Conservation (phyloP, 2,797 vertebrate species). For the Muraenolepis orangiensis region DNA sequence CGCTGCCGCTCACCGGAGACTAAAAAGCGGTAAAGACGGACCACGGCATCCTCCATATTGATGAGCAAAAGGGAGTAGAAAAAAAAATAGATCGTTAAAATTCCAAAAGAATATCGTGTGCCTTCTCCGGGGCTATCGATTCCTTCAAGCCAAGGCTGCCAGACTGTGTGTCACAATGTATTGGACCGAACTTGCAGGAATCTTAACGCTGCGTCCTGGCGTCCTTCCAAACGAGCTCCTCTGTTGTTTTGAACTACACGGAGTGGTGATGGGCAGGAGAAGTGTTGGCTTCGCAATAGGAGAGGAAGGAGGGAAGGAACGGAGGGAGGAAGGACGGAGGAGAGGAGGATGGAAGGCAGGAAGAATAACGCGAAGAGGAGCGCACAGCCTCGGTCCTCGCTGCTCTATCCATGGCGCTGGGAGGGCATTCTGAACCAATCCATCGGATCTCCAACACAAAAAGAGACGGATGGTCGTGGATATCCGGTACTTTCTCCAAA, state of each 20-base stretch:
- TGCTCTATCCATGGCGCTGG: not conserved
- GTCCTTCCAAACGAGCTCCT: constrained; percentile 70
- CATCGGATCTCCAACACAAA: constrained; percentile 30
- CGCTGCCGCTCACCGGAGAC: constrained; percentile 43
- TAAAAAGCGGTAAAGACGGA: constrained; percentile 57
- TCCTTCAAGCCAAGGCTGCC: constrained; percentile 74
- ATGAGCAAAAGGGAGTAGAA: constrained; percentile 24
- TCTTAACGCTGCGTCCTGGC: constrained; percentile 62
- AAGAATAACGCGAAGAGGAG: not conserved
- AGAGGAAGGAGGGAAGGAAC: constrained; percentile 20
- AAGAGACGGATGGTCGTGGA: not conserved
- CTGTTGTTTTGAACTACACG: constrained; percentile 53
- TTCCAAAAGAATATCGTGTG: constrained; percentile 67
- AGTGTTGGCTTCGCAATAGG: constrained; percentile 58
- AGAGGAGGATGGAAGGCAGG: not conserved
- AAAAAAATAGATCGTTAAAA: constrained; percentile 61
- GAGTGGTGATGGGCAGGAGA: constrained; percentile 12
- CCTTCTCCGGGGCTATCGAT: constrained; percentile 62
- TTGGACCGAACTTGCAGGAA: constrained; percentile 72
- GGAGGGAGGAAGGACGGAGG: constrained; percentile 13
- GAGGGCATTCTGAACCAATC: constrained; percentile 21
- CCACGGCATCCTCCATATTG: constrained; percentile 65
- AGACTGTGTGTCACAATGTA: constrained; percentile 78
- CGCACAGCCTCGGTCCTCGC: not conserved
- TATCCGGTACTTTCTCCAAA: not conserved